phyloP scores from a whole-genome alignment of 1,140 invertebrate genomes.

The Lineus longissimus region DNA sequence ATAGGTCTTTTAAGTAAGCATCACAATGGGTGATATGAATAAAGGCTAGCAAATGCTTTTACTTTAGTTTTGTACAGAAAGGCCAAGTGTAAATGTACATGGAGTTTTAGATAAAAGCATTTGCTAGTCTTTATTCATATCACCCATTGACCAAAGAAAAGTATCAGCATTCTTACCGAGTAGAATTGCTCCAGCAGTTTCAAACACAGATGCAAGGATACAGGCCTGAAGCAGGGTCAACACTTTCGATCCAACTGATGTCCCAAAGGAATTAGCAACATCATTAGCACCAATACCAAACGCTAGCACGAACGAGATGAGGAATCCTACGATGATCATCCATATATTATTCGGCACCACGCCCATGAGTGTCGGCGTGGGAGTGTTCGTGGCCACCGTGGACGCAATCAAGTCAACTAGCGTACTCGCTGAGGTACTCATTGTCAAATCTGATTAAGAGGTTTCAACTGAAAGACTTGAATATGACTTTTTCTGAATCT shows the following conservation, averaged over 20 bases:
- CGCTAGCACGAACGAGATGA: conserved; percentile 89
- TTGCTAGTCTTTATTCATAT: too few relatives aligned
- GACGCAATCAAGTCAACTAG: neutral
- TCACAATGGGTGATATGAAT: too few relatives aligned
- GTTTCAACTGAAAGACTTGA: too few relatives aligned
- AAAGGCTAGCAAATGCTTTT: too few relatives aligned
- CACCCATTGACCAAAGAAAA: too few relatives aligned
- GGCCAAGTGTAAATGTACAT: too few relatives aligned
- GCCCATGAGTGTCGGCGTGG: neutral
- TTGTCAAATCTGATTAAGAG: neutral
- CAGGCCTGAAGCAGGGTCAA: conserved; percentile 89
- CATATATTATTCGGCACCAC: conserved; percentile 55
- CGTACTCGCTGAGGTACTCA: neutral
- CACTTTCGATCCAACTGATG: conserved; percentile 95
- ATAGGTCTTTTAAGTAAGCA: too few relatives aligned
- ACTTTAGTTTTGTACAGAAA: too few relatives aligned
- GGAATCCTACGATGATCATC: conserved; percentile 85
- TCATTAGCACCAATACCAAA: conserved; percentile 99
- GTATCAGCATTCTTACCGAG: conserved; percentile 47
- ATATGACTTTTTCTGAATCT: too few relatives aligned
- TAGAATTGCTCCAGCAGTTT: conserved; percentile 64
- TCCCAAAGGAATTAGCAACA: conserved; percentile 97
- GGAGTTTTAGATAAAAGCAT: too few relatives aligned
- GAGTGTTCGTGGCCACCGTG: neutral
- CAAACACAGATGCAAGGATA: conserved; percentile 90